Evolutionary conservation across 2,113 vertebrate species (phyloP), one percentile per base, ranked within the genome.

Genomic region (Phyllopteryx taeniolatus): DNA sequence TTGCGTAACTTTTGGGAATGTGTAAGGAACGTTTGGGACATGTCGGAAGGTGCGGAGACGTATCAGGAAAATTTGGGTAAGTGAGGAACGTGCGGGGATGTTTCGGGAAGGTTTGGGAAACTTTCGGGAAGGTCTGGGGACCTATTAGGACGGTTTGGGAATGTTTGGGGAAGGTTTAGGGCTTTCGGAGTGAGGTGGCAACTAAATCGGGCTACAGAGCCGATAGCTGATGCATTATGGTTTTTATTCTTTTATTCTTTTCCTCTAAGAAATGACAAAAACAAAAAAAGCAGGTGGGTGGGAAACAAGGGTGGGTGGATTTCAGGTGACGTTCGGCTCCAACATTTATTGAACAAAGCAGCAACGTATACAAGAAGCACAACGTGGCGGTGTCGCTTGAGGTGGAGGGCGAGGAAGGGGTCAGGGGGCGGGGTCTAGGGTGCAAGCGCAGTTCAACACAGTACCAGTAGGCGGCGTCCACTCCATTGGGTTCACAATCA

Each of bases 401-500:
- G 47, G 13, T 12, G 46, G 56, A 33, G 57, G 57, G 15, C 54
- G n/a, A 57, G n/a, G 54, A n/a, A n/a, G 61, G 39, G 17, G 33
- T 62, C 5, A 2, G 17, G 19, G 2, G 20, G 11, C 20, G 62
- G 11, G 63, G 43, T 78, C 65, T 77, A 61, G 80, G 82, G 76
- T 79, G 73, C 56, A 65, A 78, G 85, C 81, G 80, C 87, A 90
- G 85, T 81, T 88, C 81, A 88, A 88, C 83, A 85, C 83, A 79
- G 82, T 81, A 85, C 87, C 89, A 88, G 83, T 76, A 81, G 87
- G 84, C 78, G 80, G 83, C 70, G 77, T 87, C 83, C 88, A 87
- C 87, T 85, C 81, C 83, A 75, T 83, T 83, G 82, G 83, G 79
- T 79, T 90, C 89, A 90, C 86, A 67, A 90, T 90, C 88, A 91